Evolutionary conservation across 2,797 vertebrate species (phyloP).

Genomic region (Dallia pectoralis): DNA sequence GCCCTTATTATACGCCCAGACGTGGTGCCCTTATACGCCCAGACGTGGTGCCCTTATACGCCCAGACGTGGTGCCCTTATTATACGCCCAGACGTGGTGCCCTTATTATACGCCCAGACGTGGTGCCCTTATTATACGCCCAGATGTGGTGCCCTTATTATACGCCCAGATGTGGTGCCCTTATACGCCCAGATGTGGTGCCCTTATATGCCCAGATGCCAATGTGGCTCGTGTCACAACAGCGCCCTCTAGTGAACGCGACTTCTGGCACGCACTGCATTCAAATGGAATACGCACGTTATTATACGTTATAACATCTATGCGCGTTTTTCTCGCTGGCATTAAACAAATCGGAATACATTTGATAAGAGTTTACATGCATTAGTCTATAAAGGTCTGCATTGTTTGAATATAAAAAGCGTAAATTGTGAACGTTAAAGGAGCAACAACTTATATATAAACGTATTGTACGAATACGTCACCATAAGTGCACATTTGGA

Average conservation of each 20-base stretch:
- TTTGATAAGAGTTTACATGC: no score
- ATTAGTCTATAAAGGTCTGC: no score
- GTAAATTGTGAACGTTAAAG: neutral
- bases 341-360: conserved; percentile 15
- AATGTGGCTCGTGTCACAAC: conserved; percentile 50
- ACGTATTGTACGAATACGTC: neutral
- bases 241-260: conserved; percentile 71
- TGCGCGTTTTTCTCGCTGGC: conserved; percentile 14
- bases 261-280: neutral
- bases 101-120: neutral
- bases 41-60: neutral
- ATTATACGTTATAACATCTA: conserved; percentile 20
- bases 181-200: neutral
- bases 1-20: neutral
- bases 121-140: no score
- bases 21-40: no score
- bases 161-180: neutral
- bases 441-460: neutral
- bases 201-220: neutral
- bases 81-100: neutral
- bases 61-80: no score
- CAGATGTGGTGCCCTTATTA: neutral
- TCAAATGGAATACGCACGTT: conserved; percentile 27
- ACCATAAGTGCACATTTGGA: neutral
- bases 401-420: neutral